These are phyloP conservation scores for Spicauda simplicius DNA, from an alignment of 2,888 invertebrate genomes.

Conservation along the genomic window DNA sequence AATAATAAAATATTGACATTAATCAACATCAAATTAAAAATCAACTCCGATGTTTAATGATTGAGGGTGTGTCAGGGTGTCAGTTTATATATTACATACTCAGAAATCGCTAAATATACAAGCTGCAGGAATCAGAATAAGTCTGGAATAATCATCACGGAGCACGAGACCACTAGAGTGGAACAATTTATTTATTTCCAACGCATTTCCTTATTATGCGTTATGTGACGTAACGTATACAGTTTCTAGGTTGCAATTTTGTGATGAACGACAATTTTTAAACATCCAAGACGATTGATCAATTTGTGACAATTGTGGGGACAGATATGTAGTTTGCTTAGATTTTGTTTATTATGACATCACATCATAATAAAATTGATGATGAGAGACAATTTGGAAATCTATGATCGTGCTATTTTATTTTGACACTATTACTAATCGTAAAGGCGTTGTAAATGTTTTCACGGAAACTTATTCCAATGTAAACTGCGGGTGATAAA, in stretches of 20 bases:
- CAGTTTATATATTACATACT: too few species aligned
- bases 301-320: constrained; percentile 3
- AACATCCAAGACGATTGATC: constrained; percentile 9
- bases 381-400: too few species aligned
- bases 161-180: background rate
- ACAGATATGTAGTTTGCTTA: background rate
- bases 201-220: constrained; percentile 28
- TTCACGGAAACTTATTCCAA: constrained; percentile 12
- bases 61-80: too few species aligned
- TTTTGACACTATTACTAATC: background rate
- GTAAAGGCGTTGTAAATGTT: background rate
- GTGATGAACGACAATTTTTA: constrained; percentile 2
- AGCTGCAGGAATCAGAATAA: background rate
- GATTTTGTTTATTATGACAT: too few species aligned
- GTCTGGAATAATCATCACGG: background rate
- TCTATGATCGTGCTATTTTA: background rate
- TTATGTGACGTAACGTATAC: constrained; percentile 7
- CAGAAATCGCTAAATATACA: background rate
- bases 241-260: constrained; percentile 8
- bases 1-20: too few species aligned
- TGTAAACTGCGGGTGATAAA: constrained; percentile 14
- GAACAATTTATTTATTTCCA: constrained; percentile 30
- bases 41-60: too few species aligned
- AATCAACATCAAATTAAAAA: too few species aligned
- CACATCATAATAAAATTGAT: too few species aligned